Evolutionary conservation across 1,140 invertebrate species (phyloP), one percentile per base, ranked within the genome.

Genomic region (Orius insidiosus): DNA sequence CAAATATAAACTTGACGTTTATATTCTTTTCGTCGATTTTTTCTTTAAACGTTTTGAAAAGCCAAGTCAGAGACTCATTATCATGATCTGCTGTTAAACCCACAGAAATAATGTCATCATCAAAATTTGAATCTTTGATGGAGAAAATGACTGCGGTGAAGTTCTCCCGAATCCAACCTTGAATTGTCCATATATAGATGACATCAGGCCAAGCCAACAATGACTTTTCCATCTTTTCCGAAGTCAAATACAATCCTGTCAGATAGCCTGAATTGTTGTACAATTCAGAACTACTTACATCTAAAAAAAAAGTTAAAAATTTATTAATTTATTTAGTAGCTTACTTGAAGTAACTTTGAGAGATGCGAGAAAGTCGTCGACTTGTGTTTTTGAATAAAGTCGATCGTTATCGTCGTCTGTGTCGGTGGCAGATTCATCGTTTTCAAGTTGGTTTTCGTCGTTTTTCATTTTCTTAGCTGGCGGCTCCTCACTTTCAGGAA

Each of bases 191-290:
- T 4, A 43, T 11, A 15, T 43, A 31, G 2, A 43, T 11, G 6
- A 15, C 41, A 30, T 43, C 41, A 11, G 41, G 41, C 41, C 41
- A 43, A 7, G 41, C 41, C 2, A 31, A 11, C 19, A 43, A n/a
- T 30, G 41, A 43, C 16, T 43, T 43, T 11, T 31, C 31, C 41
- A 43, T 43, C 7, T 24, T 18, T n/a, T 43, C 30, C n/a, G 41
- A 30, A 16, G 10, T 30, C n/a, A 43, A 43, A 15, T 30, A 43
- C 16, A 43, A n/a, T n/a, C 18, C 18, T 5, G 24, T 43, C 5
- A 43, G 31, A 6, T 43, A 24, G 16, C 31, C 31, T 31, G 24
- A 18, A 30, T 43, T 18, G 24, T 43, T 30, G 24, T 43, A 43
- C 41, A 31, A 31, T 9, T 6, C 41, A 11, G 18, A 30, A 2